Evolutionary conservation across 2,797 vertebrate species (phyloP).

Genomic region (Meriones psammophilus): DNA sequence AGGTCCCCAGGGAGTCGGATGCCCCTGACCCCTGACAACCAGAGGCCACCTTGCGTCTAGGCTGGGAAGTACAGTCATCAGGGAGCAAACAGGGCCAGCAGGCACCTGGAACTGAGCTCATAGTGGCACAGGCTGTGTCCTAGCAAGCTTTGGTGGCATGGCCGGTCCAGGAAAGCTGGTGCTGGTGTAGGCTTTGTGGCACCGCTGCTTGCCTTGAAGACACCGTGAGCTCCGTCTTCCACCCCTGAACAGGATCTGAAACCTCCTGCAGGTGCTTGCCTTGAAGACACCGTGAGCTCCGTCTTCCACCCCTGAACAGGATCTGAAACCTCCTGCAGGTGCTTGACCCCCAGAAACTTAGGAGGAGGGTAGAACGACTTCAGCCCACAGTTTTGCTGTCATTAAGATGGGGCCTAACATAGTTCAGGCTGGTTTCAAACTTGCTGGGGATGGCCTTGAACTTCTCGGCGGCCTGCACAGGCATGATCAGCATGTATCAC

Average conservation of each 20-base stretch:
- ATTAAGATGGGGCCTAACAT: not conserved
- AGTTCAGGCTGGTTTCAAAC: not conserved
- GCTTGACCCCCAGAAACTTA: not conserved
- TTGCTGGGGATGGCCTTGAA: not conserved
- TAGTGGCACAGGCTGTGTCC: not conserved
- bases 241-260: not conserved
- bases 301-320: not conserved
- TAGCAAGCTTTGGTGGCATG: constrained; percentile 1
- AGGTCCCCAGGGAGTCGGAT: not conserved
- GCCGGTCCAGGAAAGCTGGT: constrained; percentile 36
- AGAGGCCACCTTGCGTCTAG: not conserved
- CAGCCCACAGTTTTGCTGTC: not conserved
- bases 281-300: not conserved
- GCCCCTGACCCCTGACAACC: not conserved
- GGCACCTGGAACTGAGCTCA: constrained; percentile 32
- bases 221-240: not conserved
- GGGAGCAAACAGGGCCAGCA: not conserved
- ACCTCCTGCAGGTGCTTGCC: not conserved
- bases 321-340: not conserved
- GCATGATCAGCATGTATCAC: not conserved
- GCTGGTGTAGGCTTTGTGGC: not conserved
- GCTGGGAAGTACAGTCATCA: not conserved
- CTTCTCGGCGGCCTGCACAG: not conserved
- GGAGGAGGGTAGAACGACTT: not conserved
- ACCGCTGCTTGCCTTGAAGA: not conserved